phyloP scores from a whole-genome alignment of 1,140 invertebrate species.

The Penaeus indicus region DNA sequence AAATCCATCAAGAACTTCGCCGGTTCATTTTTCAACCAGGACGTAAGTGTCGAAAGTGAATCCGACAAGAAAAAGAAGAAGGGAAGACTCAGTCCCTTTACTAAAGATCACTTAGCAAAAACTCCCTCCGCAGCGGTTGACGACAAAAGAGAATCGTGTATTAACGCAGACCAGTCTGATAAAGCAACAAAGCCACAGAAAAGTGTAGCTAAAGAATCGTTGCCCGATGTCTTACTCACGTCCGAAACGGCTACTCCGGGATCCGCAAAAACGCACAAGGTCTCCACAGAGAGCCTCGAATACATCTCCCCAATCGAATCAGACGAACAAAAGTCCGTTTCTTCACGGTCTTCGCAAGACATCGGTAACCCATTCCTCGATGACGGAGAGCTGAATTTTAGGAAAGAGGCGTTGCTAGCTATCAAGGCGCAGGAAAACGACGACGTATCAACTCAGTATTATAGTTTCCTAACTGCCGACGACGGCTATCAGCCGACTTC shows the following conservation, averaged over 20 bases:
- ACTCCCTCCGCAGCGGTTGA: background rate
- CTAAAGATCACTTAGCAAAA: slow-evolving; percentile 40
- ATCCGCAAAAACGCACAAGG: background rate
- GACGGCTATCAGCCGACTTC: slow-evolving; percentile 30
- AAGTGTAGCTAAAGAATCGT: background rate
- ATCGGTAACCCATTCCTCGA: slow-evolving; percentile 49
- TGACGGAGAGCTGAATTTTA: slow-evolving; percentile 35
- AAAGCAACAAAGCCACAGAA: background rate
- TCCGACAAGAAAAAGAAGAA: slow-evolving; percentile 45
- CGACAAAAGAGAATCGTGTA: background rate
- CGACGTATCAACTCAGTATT: slow-evolving; percentile 43
- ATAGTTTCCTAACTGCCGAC: slow-evolving; percentile 39
- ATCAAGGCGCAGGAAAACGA: slow-evolving; percentile 51
- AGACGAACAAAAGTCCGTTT: slow-evolving; percentile 46
- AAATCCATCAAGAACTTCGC: slow-evolving; percentile 58
- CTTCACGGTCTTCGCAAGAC: slow-evolving; percentile 36
- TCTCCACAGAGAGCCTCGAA: slow-evolving; percentile 44
- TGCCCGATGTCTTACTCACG: slow-evolving; percentile 30
- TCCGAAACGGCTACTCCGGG: background rate
- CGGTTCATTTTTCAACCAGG: slow-evolving; percentile 46
- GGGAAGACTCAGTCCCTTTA: slow-evolving; percentile 44
- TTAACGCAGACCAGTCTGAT: background rate
- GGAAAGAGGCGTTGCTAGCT: slow-evolving; percentile 44
- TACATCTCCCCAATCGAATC: slow-evolving; percentile 45
- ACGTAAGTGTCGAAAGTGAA: slow-evolving; percentile 1